Conservation (phyloP, 2,797 vertebrate genomes). For the Prunella strophiata region DNA sequence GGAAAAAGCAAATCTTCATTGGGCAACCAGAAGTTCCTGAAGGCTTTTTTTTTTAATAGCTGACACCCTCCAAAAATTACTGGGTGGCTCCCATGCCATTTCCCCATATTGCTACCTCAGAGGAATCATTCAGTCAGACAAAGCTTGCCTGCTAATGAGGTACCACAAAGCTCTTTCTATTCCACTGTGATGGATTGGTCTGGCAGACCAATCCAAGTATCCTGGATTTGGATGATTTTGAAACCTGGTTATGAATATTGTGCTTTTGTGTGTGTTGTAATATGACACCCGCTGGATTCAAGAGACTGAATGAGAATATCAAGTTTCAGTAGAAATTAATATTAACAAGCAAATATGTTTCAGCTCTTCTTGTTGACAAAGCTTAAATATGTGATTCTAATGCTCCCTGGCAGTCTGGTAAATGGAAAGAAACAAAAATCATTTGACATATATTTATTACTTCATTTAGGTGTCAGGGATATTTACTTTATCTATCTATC, state of each 20-base stretch:
- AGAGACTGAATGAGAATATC: not conserved
- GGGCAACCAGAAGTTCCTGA: not conserved
- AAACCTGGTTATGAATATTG: not conserved
- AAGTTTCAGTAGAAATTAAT: not conserved
- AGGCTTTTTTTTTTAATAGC: not conserved
- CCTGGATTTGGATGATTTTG: not conserved
- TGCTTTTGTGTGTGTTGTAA: not conserved
- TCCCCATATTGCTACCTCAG: not conserved
- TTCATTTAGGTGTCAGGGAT: not conserved
- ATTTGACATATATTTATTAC: not conserved
- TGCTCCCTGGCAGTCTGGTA: not conserved
- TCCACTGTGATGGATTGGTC: not conserved
- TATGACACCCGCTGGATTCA: not conserved
- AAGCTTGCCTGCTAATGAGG: not conserved
- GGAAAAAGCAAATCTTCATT: not conserved
- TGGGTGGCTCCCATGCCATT: not conserved
- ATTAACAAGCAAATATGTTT: not conserved
- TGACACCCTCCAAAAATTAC: not conserved
- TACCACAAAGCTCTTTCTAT: not conserved
- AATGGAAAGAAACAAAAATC: not conserved
- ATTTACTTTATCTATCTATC: not conserved
- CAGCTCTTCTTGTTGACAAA: not conserved
- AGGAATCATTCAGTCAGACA: not conserved
- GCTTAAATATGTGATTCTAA: not conserved
- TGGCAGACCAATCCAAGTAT: not conserved